Percentiles rank a stretch among this genome's conserved stretches.
Conservation (phyloP, 2,888 invertebrate species). For the Odontothrips loti region DNA sequence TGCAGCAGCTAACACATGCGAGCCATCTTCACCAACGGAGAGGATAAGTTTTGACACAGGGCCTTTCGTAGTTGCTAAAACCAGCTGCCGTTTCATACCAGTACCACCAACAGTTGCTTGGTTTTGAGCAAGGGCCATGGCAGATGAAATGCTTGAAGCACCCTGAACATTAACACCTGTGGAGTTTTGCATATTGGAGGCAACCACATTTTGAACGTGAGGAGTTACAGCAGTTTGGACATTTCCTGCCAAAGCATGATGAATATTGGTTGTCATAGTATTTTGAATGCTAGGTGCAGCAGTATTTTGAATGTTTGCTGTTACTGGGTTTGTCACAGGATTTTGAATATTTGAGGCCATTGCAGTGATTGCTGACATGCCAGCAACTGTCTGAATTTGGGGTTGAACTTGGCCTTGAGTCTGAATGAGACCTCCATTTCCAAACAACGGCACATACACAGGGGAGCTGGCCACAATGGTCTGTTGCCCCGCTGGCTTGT, state of each 20-base stretch:
- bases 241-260: background rate
- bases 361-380: background rate
- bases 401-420: constrained; percentile 4
- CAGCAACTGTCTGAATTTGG: background rate
- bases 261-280: background rate
- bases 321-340: background rate
- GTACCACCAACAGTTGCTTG: background rate
- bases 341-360: background rate
- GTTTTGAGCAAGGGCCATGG: background rate
- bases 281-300: background rate
- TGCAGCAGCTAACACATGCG: constrained; percentile 6
- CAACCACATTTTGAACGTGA: background rate
- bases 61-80: background rate
- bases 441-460: background rate
- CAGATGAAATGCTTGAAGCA: background rate
- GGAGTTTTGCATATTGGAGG: background rate
- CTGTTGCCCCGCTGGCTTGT: background rate
- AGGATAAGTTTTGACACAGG: background rate
- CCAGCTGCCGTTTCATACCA: background rate
- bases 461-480: constrained; percentile 9
- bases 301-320: background rate
- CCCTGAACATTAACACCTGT: background rate
- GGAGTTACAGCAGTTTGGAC: background rate
- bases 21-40: constrained; percentile 7
- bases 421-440: background rate